Percentiles rank a stretch among this genome's conserved stretches.
Evolutionary conservation across 1,140 invertebrate genomes (phyloP).

Genomic region (Druon quercuslanigerum): DNA sequence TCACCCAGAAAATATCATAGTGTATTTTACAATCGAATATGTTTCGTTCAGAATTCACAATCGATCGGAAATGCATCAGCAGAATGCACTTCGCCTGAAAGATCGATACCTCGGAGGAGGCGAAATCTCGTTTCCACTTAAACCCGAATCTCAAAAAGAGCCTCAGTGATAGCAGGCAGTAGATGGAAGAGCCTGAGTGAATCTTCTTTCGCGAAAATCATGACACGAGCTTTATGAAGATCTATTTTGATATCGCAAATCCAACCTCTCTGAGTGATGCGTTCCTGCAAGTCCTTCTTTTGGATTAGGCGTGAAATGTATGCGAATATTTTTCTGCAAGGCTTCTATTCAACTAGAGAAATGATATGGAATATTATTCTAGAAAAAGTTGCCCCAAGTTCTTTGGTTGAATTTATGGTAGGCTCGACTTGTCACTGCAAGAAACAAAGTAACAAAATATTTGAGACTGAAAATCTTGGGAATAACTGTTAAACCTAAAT

Average conservation of each 20-base stretch:
- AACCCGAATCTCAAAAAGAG: conserved; percentile 17
- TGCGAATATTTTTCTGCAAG: conserved; percentile 48
- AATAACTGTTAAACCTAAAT: not conserved
- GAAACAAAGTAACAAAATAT: conserved; percentile 29
- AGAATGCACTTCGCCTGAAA: conserved; percentile 8
- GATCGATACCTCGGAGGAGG: not conserved
- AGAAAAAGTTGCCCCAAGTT: conserved; percentile 34
- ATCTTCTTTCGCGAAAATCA: conserved; percentile 40
- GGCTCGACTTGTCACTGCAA: conserved; percentile 32
- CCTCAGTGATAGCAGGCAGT: conserved; percentile 8
- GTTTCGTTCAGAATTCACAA: conserved; percentile 17
- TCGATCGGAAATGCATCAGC: conserved; percentile 16
- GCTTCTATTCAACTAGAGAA: conserved; percentile 50
- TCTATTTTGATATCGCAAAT: conserved; percentile 56
- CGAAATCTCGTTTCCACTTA: conserved; percentile 20
- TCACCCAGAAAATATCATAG: too few species aligned
- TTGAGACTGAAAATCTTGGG: not conserved
- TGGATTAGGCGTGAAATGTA: conserved; percentile 47
- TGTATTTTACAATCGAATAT: not conserved
- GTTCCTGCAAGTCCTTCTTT: conserved; percentile 31
- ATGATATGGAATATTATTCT: conserved; percentile 45
- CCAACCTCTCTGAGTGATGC: conserved; percentile 51
- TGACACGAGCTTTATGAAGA: conserved; percentile 47
- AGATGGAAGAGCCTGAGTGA: conserved; percentile 24
- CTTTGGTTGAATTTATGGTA: not conserved